A percentile compares a stretch with the other conserved stretches of the same genome.
Evolutionary conservation across 2,888 invertebrate species (phyloP).

Genomic region (Drosophila melanosoma): DNA sequence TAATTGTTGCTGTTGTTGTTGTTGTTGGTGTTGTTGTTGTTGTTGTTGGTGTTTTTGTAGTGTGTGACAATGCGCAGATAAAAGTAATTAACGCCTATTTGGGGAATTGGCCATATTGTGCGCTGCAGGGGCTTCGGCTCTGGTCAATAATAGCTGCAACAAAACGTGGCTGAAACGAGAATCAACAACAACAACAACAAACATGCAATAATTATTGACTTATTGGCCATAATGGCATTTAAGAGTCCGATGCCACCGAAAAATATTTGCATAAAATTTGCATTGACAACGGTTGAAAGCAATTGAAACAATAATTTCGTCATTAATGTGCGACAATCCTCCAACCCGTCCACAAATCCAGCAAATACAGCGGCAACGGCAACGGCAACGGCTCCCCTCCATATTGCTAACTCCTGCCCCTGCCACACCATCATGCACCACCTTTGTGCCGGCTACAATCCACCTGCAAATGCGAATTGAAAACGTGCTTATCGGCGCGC

Average conservation of each 20-base stretch:
- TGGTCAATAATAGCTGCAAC: slow-evolving; percentile 37
- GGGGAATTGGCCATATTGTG: slow-evolving; percentile 51
- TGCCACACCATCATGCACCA: background rate
- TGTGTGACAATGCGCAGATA: slow-evolving; percentile 69
- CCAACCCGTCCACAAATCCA: background rate
- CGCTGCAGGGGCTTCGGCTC: background rate
- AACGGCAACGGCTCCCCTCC: background rate
- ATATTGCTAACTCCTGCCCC: slow-evolving; percentile 13
- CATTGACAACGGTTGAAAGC: slow-evolving; percentile 81
- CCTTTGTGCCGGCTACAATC: slow-evolving; percentile 5
- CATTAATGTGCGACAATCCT: slow-evolving; percentile 78
- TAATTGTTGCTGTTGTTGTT: slow-evolving; percentile 18
- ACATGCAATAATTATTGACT: slow-evolving; percentile 76
- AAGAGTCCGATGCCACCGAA: slow-evolving; percentile 56
- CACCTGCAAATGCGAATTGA: slow-evolving; percentile 70
- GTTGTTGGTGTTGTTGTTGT: slow-evolving; percentile 22
- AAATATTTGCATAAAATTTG: slow-evolving; percentile 81
- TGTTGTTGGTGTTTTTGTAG: slow-evolving; percentile 30
- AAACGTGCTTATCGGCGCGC: slow-evolving; percentile 79
- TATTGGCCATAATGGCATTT: slow-evolving; percentile 79
- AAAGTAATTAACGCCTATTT: slow-evolving; percentile 80
- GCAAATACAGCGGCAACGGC: background rate
- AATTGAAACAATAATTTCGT: slow-evolving; percentile 82
- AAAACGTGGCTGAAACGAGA: slow-evolving; percentile 18
- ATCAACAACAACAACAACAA: slow-evolving; percentile 16